These are phyloP conservation scores for Cephalopachus bancanus DNA, from an alignment of 2,797 vertebrate genomes.

Conservation along the genomic window DNA sequence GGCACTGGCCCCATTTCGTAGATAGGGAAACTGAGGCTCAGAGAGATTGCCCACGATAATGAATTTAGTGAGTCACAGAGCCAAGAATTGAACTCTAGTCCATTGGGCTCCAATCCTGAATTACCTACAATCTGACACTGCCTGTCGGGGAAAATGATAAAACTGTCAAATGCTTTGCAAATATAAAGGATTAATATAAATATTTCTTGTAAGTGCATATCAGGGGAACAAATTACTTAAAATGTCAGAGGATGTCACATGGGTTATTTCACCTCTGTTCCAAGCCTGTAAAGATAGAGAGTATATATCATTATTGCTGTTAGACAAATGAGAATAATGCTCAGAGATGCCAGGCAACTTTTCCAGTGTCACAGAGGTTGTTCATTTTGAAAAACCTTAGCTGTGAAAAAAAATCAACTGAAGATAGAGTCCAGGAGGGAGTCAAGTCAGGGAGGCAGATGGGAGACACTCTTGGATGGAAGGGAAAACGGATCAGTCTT, in stretches of 20 bases:
- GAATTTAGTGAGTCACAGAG: background rate
- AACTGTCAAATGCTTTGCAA: conserved; percentile 13
- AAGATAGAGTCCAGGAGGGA: accelerated
- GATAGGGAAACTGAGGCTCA: conserved; percentile 17
- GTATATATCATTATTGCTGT: accelerated
- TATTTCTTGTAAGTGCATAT: background rate
- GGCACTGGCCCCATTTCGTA: background rate
- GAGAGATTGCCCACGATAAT: accelerated
- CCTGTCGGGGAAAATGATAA: accelerated
- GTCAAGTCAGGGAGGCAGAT: background rate
- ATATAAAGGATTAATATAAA: background rate
- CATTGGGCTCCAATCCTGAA: background rate
- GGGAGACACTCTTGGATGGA: background rate
- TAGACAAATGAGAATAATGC: background rate
- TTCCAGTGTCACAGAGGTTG: background rate
- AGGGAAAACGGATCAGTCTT: background rate
- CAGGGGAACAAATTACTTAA: background rate
- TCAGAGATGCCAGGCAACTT: background rate
- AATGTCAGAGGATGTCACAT: background rate
- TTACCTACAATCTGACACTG: too few relatives aligned
- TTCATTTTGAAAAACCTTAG: background rate
- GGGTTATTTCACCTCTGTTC: background rate
- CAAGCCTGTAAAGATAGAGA: background rate
- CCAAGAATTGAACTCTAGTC: background rate
- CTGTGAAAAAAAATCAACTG: background rate